Percentiles rank a stretch among this genome's conserved stretches.
Conservation (phyloP, 2,797 vertebrate species). For the Hemibagrus guttatus region DNA sequence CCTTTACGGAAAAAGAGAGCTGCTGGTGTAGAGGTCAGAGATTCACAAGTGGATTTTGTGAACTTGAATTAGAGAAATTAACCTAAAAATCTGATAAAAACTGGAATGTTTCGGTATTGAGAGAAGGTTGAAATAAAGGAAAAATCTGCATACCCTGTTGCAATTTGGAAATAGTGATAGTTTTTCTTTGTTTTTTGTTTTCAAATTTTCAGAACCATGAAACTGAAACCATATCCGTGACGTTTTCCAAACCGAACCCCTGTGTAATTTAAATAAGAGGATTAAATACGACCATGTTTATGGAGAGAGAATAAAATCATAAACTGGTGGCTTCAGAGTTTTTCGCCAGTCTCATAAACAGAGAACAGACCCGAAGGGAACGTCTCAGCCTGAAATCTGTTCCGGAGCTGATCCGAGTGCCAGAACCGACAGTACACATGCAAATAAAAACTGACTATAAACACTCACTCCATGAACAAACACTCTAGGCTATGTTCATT, state of each 20-base stretch:
- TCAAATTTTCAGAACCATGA: neutral
- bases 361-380: neutral
- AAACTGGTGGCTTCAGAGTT: conserved; percentile 40
- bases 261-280: conserved; percentile 44
- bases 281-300: conserved; percentile 64
- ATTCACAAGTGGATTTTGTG: neutral
- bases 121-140: neutral
- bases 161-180: neutral
- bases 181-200: neutral
- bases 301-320: conserved; percentile 51
- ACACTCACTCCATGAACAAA: neutral
- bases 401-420: neutral
- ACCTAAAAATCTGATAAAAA: neutral
- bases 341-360: conserved; percentile 23
- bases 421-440: conserved; percentile 17
- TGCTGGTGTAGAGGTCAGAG: neutral
- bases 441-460: neutral
- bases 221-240: neutral
- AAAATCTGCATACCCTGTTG: neutral
- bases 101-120: neutral
- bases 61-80: neutral
- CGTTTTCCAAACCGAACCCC: neutral
- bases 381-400: neutral
- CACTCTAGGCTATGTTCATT: neutral
- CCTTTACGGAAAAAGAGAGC: too few species aligned